Evolutionary conservation across 2,113 vertebrate species (phyloP).

Genomic region (Varanus salvator): DNA sequence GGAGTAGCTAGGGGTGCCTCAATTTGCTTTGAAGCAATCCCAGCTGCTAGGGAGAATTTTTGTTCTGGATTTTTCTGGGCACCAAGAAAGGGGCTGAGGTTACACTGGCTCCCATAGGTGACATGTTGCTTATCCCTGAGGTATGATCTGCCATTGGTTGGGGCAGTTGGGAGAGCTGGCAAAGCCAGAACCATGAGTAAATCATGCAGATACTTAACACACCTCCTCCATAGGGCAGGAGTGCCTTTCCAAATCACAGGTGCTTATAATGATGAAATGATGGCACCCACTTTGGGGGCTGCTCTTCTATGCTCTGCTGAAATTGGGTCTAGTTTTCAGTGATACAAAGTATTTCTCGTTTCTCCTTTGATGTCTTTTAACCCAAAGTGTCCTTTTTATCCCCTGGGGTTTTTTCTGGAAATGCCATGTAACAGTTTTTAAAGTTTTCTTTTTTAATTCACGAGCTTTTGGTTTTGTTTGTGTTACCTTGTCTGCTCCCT

Average conservation of each 20-base stretch:
- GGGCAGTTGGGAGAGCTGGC: no score
- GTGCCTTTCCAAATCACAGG: not conserved
- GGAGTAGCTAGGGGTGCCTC: no score
- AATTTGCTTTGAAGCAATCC: no score
- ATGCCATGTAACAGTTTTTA: constrained; percentile 24
- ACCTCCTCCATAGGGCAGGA: not conserved
- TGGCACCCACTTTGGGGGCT: not conserved
- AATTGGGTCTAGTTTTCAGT: constrained; percentile 7
- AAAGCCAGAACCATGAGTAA: not conserved
- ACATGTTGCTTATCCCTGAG: no score
- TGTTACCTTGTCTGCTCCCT: constrained; percentile 57
- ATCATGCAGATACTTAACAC: not conserved
- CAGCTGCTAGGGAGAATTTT: no score
- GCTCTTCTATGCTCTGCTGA: constrained; percentile 36
- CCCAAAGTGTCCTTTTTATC: constrained; percentile 20
- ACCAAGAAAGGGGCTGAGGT: no score
- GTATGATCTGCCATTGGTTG: no score
- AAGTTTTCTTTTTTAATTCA: constrained; percentile 56
- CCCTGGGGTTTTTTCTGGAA: constrained; percentile 10
- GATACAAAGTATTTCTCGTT: constrained; percentile 39
- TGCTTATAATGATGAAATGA: not conserved
- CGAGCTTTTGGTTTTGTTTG: constrained; percentile 47
- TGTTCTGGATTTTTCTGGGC: no score
- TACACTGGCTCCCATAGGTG: no score
- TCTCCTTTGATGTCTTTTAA: constrained; percentile 37